Conservation (phyloP, 2,797 vertebrate genomes). For the Bovichtus diacanthus region DNA sequence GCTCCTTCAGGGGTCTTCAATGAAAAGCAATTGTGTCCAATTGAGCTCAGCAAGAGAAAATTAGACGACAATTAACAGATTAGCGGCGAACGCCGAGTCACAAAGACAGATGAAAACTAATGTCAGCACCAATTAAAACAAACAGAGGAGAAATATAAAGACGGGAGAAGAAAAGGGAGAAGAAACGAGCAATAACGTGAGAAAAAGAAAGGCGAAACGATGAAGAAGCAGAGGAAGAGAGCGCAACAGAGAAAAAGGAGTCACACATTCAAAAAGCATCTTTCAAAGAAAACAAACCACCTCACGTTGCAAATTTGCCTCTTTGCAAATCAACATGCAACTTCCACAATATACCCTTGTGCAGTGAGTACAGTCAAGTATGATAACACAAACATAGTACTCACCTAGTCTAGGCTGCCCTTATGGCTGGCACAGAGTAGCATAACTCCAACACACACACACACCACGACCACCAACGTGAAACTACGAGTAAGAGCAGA, state of each 20-base stretch:
- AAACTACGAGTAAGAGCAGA: conserved; percentile 63
- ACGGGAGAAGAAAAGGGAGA: neutral
- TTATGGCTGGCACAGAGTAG: conserved; percentile 74
- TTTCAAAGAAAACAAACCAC: conserved; percentile 7
- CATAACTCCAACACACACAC: conserved; percentile 76
- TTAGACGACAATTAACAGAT: conserved; percentile 50
- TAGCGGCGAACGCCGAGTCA: conserved; percentile 12
- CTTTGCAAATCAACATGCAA: conserved; percentile 33
- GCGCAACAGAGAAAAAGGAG: neutral
- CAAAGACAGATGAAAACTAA: conserved; percentile 35
- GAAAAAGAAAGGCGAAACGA: conserved; percentile 1
- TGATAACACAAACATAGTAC: conserved; percentile 65
- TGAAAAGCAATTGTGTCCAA: conserved; percentile 44
- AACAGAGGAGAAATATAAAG: neutral
- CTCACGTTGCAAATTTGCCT: conserved; percentile 7
- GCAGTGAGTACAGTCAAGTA: conserved; percentile 37
- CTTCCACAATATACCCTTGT: conserved; percentile 22
- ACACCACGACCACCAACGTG: conserved; percentile 53
- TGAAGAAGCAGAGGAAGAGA: neutral
- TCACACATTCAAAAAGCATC: neutral
- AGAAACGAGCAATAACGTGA: neutral
- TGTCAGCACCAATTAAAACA: conserved; percentile 19
- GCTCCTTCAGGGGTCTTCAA: conserved; percentile 45
- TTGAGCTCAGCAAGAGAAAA: conserved; percentile 47
- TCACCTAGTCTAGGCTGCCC: conserved; percentile 82